Evolutionary conservation across 2,888 invertebrate species (phyloP), one percentile per base, ranked within the genome.

Genomic region (Agrochola litura): DNA sequence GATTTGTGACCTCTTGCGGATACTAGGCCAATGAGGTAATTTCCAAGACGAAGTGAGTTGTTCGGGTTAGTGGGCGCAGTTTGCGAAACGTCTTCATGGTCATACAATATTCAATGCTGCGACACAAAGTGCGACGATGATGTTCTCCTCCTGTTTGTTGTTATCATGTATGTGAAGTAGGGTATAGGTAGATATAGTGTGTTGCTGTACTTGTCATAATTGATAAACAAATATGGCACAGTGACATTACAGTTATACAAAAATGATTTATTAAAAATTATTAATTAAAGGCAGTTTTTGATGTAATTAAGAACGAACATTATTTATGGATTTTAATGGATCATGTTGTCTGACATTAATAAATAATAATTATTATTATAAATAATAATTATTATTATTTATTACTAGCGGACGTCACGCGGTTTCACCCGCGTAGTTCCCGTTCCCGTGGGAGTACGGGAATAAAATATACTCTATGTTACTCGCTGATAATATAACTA

Each of bases 91-190:
- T 60, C 73, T 82, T 67, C 73, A 43, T 70, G 25, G 76, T 82
- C 85, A 87, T 86, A 76, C 80, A 87, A 86, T 87, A 86, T 86
- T 86, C 82, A 86, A 60, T 74, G 64, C 67, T 87, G 82, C 82
- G 82, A 82, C 87, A 79, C 66, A n/a, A 76, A 82, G 70, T 82
- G 78, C 43, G 73, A 73, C 67, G 43, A 76, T 73, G 58, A 86
- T 84, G 74, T 64, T 78, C 72, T 25, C 56, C 16, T 74, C 58
- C 22, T 77, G 46, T 74, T 37, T 72, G 22, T 75, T 81, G 25
- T 72, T 61, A 37, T 43, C 58, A 16, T 61, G 37, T 6, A 6
- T 22, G 6, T 73, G 22, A 52, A 70, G 30, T n/a, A 25, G 8
- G 2, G 9, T 16, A 37, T 64, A 19, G 16, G 30, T 30, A 22